A percentile compares a stretch with the other conserved stretches of the same genome.
These are phyloP conservation scores for Helleia helle DNA, from an alignment of 2,888 invertebrate species.

Conservation along the genomic window DNA sequence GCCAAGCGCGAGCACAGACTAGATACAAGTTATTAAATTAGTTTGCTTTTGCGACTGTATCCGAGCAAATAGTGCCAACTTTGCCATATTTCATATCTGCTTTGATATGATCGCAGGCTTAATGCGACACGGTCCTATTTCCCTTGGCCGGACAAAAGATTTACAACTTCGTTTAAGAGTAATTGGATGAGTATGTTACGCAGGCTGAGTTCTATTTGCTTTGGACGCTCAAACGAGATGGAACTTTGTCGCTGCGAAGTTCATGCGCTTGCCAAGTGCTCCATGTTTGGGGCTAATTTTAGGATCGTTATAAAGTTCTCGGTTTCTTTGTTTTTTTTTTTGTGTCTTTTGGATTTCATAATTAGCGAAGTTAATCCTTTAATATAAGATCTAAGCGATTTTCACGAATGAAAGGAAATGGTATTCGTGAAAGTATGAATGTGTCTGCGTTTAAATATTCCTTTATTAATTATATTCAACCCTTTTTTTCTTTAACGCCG, in stretches of 20 bases:
- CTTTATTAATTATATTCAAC: too few species aligned
- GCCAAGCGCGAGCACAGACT: not conserved
- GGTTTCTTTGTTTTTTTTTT: constrained; percentile 2
- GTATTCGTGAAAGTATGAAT: too few species aligned
- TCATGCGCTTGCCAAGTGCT: constrained; percentile 13
- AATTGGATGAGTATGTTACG: constrained; percentile 24
- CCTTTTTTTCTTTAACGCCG: too few species aligned
- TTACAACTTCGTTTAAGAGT: constrained; percentile 28
- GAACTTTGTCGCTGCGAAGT: constrained; percentile 27
- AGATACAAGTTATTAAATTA: constrained; percentile 4
- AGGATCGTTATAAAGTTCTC: constrained; percentile 10
- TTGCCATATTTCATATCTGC: constrained; percentile 22
- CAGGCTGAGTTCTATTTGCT: constrained; percentile 24
- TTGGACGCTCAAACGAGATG: constrained; percentile 22
- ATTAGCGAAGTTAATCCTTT: constrained; percentile 9
- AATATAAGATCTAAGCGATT: too few species aligned
- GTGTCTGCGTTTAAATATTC: too few species aligned
- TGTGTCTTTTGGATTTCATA: constrained; percentile 8
- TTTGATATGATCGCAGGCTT: too few species aligned
- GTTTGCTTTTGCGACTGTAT: not conserved
- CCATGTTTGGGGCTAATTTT: constrained; percentile 15
- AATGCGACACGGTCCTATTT: constrained; percentile 26
- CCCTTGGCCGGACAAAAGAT: constrained; percentile 22
- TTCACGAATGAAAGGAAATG: too few species aligned
- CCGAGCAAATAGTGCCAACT: constrained; percentile 14